Base-by-base conservation (phyloP, 2,797 vertebrate genomes). In the Paguma larvata region DNA sequence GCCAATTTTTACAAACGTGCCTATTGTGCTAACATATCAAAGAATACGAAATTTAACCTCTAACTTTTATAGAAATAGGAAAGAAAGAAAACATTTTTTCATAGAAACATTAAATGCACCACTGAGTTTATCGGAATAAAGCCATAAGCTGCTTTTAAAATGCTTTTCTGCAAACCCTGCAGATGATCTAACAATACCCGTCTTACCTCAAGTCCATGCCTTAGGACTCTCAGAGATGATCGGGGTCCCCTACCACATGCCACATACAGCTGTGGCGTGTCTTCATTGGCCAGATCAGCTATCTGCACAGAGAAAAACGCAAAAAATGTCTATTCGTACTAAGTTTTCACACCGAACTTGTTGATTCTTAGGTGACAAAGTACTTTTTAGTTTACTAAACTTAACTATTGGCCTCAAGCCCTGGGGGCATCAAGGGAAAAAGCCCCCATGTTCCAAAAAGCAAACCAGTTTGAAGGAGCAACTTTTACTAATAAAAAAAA, bases 201-300 rank as follows among this genome's bases (percentile, higher is more conserved):
- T 84, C 98, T 96, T 98, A 99, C 99, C 99, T 99, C 99, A 72
- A 99, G 99, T 90, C 99, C 99, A 13, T 99, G 99, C 89, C 99
- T 99, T 51, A 99, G 98, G 95, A 99, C 99, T 96, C 99, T 99
- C 70, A 99, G 98, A 51, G 99, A 99, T 0, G 99, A 99, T 78
- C 99, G 98, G 6, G 99, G 99, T 13, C 99, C 99, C 92, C 99
- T 99, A 77, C 99, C 99, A 98, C 99, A 99, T 32, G 99, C 98
- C 73, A 99, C 99, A 34, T 99, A 99, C 21, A 99, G 92, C 97
- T 99, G 99, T 32, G 99, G 99, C 10, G 99, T 99, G 96, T 99
- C 99, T 98, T 99, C 99, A 97, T 99, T 99, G 85, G 99, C 99
- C 98, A 99, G 98, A 99, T 99, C 99, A 16, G 99, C 99, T 98